These are phyloP conservation scores for Lepisosteus osseus DNA, from an alignment of 2,113 vertebrate species.

Conservation along the genomic window DNA sequence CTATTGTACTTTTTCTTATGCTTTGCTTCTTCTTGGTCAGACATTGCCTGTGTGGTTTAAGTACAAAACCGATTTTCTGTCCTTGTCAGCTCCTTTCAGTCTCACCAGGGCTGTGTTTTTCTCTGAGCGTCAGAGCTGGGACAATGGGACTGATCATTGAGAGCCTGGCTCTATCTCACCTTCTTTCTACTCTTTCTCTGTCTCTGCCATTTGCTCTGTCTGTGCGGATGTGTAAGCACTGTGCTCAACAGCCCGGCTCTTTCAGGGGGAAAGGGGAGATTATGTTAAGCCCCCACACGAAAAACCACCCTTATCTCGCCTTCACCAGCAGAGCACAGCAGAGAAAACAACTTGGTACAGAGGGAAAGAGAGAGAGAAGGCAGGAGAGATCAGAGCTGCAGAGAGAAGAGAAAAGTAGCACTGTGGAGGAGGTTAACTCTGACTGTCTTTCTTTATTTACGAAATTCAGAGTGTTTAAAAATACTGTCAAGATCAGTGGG, in stretches of 20 bases:
- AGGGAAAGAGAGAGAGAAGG: constrained; percentile 23
- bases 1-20: no score
- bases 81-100: no score
- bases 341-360: constrained; percentile 58
- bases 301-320: constrained; percentile 71
- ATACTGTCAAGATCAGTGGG: no score
- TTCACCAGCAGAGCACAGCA: constrained; percentile 67
- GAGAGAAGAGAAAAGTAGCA: background rate
- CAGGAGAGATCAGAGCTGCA: constrained; percentile 14
- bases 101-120: no score
- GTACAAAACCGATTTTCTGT: no score
- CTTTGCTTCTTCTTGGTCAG: no score
- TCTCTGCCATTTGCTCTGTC: background rate
- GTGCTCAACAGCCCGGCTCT: background rate
- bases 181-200: background rate
- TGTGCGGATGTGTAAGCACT: background rate
- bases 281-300: background rate
- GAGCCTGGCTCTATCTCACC: background rate
- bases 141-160: background rate
- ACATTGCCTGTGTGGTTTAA: no score
- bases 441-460: no score
- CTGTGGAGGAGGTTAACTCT: background rate
- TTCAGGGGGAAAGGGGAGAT: no score
- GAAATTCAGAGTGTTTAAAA: no score
- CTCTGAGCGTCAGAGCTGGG: no score